phyloP scores from a whole-genome alignment of 2,797 vertebrate genomes.

The Crax fasciolata region DNA sequence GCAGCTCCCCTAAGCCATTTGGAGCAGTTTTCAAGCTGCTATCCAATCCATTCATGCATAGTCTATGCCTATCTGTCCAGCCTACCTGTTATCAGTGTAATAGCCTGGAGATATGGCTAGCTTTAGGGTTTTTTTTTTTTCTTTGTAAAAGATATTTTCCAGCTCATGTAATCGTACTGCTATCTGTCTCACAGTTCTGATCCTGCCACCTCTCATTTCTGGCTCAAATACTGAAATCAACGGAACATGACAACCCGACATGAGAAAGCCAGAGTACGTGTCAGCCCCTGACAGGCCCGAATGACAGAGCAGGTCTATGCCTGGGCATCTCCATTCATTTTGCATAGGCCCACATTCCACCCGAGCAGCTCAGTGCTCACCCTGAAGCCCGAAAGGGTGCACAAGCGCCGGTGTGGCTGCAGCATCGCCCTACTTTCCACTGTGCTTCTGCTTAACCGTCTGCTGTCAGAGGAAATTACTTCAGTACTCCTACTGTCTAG shows the following conservation, averaged over 20 bases:
- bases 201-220: conserved; percentile 39
- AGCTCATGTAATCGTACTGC: not conserved
- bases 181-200: conserved; percentile 19
- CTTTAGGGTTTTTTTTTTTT: not conserved
- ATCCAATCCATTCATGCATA: not conserved
- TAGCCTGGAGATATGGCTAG: not conserved
- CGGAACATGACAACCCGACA: conserved; percentile 76
- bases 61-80: not conserved
- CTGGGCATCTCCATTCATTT: conserved; percentile 83
- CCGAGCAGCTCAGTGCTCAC: conserved; percentile 80
- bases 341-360: conserved; percentile 80
- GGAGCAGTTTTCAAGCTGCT: conserved; percentile 14
- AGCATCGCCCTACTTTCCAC: conserved; percentile 84
- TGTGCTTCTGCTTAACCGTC: conserved; percentile 86
- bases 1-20: not conserved
- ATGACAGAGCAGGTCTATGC: conserved; percentile 78
- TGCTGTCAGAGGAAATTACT: conserved; percentile 89
- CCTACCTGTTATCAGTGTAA: not conserved
- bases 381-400: conserved; percentile 81
- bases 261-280: conserved; percentile 27
- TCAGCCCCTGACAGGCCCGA: conserved; percentile 55
- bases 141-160: not conserved
- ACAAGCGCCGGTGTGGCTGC: conserved; percentile 83
- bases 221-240: conserved; percentile 81
- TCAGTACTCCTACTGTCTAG: conserved; percentile 87